Conservation (phyloP, 2,888 invertebrate species). For the Acanthoscelides obtectus region DNA sequence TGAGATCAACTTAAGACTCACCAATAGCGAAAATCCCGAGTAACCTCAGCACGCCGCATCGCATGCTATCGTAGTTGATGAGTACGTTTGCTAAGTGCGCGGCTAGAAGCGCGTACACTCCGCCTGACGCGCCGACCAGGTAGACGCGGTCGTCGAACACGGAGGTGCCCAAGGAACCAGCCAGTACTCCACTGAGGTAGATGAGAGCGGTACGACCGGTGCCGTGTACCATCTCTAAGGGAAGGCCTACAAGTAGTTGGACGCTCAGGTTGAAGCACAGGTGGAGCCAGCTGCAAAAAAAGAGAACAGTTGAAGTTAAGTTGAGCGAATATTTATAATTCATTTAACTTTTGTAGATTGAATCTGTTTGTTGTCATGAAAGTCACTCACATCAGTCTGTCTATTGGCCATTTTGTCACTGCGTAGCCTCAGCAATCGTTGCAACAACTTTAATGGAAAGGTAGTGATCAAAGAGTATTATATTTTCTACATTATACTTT, state of each 20-base stretch:
- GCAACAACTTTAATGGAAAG: no score
- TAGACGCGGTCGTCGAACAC: conserved; percentile 92
- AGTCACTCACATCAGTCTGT: no score
- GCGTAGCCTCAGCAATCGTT: no score
- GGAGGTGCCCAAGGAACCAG: conserved; percentile 80
- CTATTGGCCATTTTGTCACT: no score
- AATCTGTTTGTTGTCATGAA: no score
- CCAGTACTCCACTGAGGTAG: conserved; percentile 89
- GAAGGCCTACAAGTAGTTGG: conserved; percentile 88
- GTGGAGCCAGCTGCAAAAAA: conserved; percentile 75
- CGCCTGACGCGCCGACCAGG: conserved; percentile 94
- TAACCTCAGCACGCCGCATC: conserved; percentile 83
- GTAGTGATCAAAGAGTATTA: no score
- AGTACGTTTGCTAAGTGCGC: conserved; percentile 95
- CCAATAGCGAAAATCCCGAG: conserved; percentile 89
- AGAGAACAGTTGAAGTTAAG: no score
- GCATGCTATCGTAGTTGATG: conserved; percentile 93
- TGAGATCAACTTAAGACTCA: conserved; percentile 47
- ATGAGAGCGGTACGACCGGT: conserved; percentile 81
- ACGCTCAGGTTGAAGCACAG: conserved; percentile 91
- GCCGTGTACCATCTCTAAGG: conserved; percentile 95
- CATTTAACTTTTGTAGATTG: no score
- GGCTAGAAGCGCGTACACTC: conserved; percentile 92
- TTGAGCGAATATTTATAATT: no score
- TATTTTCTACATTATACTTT: no score